Evolutionary conservation across 2,888 invertebrate genomes (phyloP).

Genomic region (Gibbula magus): DNA sequence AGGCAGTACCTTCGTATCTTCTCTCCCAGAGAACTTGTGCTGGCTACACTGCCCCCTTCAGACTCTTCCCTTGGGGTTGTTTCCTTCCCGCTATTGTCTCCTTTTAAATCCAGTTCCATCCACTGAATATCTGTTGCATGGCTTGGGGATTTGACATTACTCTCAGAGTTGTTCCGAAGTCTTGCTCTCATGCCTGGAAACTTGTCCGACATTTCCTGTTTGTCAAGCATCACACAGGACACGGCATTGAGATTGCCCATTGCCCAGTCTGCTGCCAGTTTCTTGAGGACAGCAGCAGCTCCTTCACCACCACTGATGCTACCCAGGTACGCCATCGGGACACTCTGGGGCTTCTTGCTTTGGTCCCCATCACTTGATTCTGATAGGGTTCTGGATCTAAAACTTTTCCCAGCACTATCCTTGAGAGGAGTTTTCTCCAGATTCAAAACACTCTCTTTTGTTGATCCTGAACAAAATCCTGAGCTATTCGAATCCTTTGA

Average conservation of each 20-base stretch:
- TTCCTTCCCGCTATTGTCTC: background rate
- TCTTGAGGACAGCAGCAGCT: conserved; percentile 21
- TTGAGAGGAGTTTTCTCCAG: background rate
- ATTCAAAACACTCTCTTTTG: background rate
- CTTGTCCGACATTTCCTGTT: background rate
- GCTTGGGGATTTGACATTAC: background rate
- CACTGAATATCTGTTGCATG: background rate
- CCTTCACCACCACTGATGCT: conserved; percentile 15
- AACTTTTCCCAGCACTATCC: background rate
- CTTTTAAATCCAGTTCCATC: conserved; percentile 18
- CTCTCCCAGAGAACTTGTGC: conserved; percentile 52
- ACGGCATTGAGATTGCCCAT: conserved; percentile 1
- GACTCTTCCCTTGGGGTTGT: conserved; percentile 31
- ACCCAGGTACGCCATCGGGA: conserved; percentile 29
- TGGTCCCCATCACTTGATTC: conserved; percentile 4
- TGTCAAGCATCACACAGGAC: background rate
- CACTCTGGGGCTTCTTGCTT: background rate
- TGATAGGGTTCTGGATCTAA: background rate
- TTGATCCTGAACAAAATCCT: background rate
- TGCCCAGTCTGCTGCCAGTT: conserved; percentile 22
- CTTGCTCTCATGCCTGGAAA: conserved; percentile 7
- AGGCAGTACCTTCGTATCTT: conserved; percentile 43
- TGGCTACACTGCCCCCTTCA: conserved; percentile 51
- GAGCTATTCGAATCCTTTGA: background rate
- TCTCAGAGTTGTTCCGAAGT: conserved; percentile 35